Conservation (phyloP, 2,797 vertebrate genomes). For the Xiphorhynchus erythropygius region DNA sequence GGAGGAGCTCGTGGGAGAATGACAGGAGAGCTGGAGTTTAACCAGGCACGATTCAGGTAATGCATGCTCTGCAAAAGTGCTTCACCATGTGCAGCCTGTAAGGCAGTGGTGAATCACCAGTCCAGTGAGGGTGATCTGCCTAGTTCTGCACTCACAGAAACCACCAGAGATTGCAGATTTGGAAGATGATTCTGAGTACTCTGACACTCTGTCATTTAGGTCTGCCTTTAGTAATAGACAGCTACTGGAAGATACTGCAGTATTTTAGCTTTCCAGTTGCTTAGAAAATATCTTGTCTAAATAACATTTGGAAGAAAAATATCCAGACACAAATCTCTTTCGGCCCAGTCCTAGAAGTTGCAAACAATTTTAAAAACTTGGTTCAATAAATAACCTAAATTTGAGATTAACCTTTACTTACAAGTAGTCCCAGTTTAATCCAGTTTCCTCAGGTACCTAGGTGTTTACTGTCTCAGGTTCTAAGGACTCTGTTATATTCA, state of each 20-base stretch:
- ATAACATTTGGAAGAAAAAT: not conserved
- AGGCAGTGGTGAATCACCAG: not conserved
- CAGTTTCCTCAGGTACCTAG: not conserved
- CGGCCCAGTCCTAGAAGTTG: not conserved
- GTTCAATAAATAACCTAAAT: not conserved
- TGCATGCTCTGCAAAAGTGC: not conserved
- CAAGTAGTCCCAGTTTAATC: not conserved
- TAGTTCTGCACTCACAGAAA: not conserved
- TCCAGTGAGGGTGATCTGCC: not conserved
- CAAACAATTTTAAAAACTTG: not conserved
- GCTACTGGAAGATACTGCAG: not conserved
- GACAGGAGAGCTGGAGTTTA: not conserved
- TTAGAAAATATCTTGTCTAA: not conserved
- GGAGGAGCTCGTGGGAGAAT: not conserved
- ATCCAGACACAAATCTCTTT: not conserved
- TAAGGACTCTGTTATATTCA: not conserved
- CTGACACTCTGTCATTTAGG: not conserved
- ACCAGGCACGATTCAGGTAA: not conserved
- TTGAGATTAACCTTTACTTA: accelerated
- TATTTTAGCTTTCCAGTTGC: not conserved
- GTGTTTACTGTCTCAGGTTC: not conserved
- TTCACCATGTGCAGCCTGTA: not conserved
- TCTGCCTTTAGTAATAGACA: not conserved
- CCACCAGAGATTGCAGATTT: not conserved
- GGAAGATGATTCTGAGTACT: not conserved